Conservation (phyloP, 2,113 vertebrate genomes). For the Colinus virginianus region DNA sequence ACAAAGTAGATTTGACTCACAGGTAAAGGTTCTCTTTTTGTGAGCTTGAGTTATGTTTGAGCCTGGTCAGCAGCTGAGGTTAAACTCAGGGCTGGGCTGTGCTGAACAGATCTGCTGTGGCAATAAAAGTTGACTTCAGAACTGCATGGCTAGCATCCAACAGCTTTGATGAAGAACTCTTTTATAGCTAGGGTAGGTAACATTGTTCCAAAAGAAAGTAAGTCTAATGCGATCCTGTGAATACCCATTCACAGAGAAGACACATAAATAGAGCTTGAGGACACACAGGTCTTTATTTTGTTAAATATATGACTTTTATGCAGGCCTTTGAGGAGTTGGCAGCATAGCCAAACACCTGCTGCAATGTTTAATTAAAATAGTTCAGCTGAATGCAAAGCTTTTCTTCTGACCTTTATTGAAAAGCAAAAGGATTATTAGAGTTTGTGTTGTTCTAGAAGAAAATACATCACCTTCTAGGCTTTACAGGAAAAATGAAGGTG, state of each 20-base stretch:
- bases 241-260: neutral
- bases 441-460: neutral
- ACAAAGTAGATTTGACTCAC: neutral
- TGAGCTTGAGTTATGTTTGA: neutral
- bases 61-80: neutral
- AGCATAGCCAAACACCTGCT: constrained; percentile 50
- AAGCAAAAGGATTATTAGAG: constrained; percentile 32
- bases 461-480: neutral
- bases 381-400: constrained; percentile 34
- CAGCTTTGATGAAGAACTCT: neutral
- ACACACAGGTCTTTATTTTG: neutral
- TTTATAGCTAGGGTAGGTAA: constrained; percentile 11
- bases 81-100: neutral
- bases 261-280: neutral
- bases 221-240: neutral
- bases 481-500: neutral
- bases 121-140: neutral
- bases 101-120: neutral
- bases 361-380: constrained; percentile 62
- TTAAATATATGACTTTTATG: neutral
- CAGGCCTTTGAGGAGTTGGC: constrained; percentile 33
- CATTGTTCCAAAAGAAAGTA: constrained; percentile 1
- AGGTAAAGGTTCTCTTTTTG: neutral
- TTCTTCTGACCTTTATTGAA: constrained; percentile 50
- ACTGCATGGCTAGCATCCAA: neutral